These are phyloP conservation scores for Rapana venosa DNA, from an alignment of 2,888 invertebrate species.

Conservation along the genomic window DNA sequence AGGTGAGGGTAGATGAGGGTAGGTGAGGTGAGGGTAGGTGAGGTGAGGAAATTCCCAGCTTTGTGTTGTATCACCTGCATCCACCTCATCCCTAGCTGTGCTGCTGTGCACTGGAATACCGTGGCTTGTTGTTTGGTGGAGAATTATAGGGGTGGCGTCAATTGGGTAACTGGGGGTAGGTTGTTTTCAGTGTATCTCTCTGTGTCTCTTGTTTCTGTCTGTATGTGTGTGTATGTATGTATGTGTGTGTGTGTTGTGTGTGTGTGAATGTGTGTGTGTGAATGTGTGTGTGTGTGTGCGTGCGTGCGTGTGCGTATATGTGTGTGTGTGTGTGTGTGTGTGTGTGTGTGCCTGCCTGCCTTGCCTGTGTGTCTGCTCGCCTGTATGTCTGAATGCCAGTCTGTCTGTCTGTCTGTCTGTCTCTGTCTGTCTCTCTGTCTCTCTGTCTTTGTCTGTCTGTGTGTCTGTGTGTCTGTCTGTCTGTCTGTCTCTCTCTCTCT, in stretches of 20 bases:
- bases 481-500: too few relatives aligned
- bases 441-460: neutral
- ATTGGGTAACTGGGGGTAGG: too few relatives aligned
- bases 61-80: too few relatives aligned
- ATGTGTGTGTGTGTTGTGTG: neutral
- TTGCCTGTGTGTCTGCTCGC: neutral
- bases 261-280: neutral
- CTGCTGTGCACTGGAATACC: too few relatives aligned
- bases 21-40: too few relatives aligned
- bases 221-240: neutral
- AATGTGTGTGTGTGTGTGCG: neutral
- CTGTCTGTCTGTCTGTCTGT: neutral
- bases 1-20: too few relatives aligned
- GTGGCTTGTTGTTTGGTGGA: too few relatives aligned
- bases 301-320: constrained; percentile 1
- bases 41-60: too few relatives aligned
- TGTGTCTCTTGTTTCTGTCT: neutral
- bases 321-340: neutral
- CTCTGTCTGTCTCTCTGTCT: neutral
- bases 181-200: neutral
- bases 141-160: too few relatives aligned
- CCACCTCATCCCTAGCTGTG: too few relatives aligned
- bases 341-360: neutral
- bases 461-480: neutral
- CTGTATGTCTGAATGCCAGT: neutral